Conservation (phyloP, 1,140 invertebrate genomes). For the Atopsyche davidsoni region DNA sequence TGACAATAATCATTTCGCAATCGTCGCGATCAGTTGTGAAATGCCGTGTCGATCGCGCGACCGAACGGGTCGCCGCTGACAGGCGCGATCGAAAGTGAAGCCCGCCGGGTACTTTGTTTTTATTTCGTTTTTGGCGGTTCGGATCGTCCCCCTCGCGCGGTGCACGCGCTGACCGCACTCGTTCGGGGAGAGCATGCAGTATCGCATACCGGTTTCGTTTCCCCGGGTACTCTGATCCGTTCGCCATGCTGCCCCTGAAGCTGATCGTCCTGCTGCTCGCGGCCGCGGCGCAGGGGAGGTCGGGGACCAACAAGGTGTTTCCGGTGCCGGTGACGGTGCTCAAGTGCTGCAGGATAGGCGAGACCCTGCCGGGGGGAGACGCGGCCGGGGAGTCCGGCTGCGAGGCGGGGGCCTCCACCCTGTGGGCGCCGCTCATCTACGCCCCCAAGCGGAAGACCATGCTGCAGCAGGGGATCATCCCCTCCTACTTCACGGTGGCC, state of each 20-base stretch:
- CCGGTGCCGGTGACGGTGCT: slow-evolving; percentile 39
- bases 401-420: slow-evolving; percentile 17
- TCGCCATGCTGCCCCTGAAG: slow-evolving; percentile 5
- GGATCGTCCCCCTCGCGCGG: no score
- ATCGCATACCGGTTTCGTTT: no score
- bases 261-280: slow-evolving; percentile 14
- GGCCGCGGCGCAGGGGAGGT: not conserved
- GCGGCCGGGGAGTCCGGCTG: slow-evolving; percentile 26
- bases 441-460: slow-evolving; percentile 37
- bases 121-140: slow-evolving; percentile 3
- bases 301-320: slow-evolving; percentile 32
- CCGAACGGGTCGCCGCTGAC: not conserved
- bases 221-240: no score
- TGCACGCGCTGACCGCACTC: no score
- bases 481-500: slow-evolving; percentile 44
- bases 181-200: no score
- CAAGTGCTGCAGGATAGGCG: slow-evolving; percentile 48
- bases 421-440: slow-evolving; percentile 50
- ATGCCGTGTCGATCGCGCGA: not conserved
- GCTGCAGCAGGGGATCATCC: slow-evolving; percentile 35
- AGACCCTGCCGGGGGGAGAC: slow-evolving; percentile 35
- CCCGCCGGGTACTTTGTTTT: not conserved
- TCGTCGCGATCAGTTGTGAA: not conserved
- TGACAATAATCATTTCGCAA: slow-evolving; percentile 1
- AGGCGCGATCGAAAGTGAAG: not conserved